Evolutionary conservation across 1,140 invertebrate species (phyloP).

Genomic region (Atta texana): DNA sequence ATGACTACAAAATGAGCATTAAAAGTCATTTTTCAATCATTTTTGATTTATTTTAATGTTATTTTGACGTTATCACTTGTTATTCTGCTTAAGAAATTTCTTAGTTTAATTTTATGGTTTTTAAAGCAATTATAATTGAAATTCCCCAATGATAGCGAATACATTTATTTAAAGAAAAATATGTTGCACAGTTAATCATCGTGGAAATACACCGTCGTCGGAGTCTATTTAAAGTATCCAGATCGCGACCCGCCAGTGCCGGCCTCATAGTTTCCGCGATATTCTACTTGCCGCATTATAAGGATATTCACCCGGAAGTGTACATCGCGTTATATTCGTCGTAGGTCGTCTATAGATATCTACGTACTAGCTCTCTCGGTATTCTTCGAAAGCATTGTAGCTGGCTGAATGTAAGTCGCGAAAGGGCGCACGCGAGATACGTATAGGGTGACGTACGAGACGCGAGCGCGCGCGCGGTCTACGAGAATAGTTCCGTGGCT

Average conservation of each 20-base stretch:
- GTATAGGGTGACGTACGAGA: conserved; percentile 62
- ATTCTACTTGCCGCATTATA: conserved; percentile 40
- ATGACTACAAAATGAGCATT: no score
- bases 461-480: background rate
- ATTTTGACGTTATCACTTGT: no score
- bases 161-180: background rate
- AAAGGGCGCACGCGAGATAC: conserved; percentile 69
- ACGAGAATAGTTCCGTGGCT: conserved; percentile 67
- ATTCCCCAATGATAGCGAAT: background rate
- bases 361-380: conserved; percentile 53
- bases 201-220: background rate
- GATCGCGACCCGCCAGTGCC: conserved; percentile 19
- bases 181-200: conserved; percentile 28
- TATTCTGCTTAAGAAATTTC: background rate
- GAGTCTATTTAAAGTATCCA: conserved; percentile 57
- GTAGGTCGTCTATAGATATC: conserved; percentile 74
- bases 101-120: background rate
- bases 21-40: no score
- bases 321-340: conserved; percentile 72
- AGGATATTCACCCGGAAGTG: conserved; percentile 77
- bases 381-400: conserved; percentile 60
- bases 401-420: conserved; percentile 64
- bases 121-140: background rate
- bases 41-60: no score
- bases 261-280: conserved; percentile 42